phyloP scores from a whole-genome alignment of 2,113 vertebrate genomes.

The Jacana jacana region DNA sequence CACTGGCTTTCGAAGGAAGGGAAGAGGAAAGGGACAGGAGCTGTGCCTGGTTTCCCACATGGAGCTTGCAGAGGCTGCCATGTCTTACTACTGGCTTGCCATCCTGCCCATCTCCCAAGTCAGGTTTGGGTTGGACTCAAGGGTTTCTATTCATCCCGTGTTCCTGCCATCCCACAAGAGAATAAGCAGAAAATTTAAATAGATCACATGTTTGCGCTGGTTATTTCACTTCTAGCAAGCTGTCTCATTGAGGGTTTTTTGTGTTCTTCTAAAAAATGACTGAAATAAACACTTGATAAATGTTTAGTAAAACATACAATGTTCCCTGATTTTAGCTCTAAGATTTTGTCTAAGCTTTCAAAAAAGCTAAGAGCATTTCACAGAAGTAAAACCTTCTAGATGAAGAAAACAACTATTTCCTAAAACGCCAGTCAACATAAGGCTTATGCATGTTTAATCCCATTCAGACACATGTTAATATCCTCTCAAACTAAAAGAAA shows the following conservation, averaged over 20 bases:
- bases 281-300: background rate
- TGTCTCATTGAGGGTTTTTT: background rate
- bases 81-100: rapidly evolving
- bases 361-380: background rate
- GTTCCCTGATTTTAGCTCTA: background rate
- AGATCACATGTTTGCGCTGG: background rate
- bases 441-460: constrained; percentile 8
- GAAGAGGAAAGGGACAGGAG: background rate
- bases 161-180: background rate
- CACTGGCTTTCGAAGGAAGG: background rate
- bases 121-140: background rate
- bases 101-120: rapidly evolving
- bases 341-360: background rate
- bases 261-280: background rate
- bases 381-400: background rate
- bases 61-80: background rate
- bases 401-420: background rate
- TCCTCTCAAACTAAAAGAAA: background rate
- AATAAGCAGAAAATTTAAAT: background rate
- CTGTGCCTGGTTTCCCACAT: background rate
- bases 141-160: background rate
- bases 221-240: background rate
- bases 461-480: constrained; percentile 10
- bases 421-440: background rate
- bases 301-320: background rate